These are phyloP conservation scores for Tonatia bakeri DNA, from an alignment of 2,113 vertebrate species.

Conservation along the genomic window DNA sequence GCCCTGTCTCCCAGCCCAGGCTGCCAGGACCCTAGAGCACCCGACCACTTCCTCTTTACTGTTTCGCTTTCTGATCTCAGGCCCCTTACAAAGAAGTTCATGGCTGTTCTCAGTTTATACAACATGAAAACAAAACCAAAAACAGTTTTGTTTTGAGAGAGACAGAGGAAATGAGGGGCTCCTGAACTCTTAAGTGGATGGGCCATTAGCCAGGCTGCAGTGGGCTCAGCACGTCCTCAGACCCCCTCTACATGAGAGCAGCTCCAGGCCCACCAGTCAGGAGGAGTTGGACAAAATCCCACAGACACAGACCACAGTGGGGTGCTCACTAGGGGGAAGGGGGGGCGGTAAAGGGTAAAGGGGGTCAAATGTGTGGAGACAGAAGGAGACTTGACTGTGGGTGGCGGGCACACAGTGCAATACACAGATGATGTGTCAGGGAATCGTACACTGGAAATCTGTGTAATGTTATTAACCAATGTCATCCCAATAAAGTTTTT, in stretches of 20 bases:
- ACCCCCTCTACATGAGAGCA: not conserved
- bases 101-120: not conserved
- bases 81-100: not conserved
- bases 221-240: not conserved
- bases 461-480: not conserved
- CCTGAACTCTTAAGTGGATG: not conserved
- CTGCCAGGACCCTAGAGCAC: too few species aligned
- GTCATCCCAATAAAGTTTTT: too few species aligned
- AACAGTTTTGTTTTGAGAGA: not conserved
- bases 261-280: not conserved
- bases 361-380: not conserved
- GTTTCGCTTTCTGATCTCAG: not conserved
- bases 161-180: not conserved
- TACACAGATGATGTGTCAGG: not conserved
- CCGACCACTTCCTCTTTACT: not conserved
- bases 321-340: too few species aligned
- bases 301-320: not conserved
- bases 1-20: too few species aligned
- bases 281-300: too few species aligned
- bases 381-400: not conserved
- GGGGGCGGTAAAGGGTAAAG: not conserved
- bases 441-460: not conserved
- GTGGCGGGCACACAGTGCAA: not conserved
- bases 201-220: accelerated
- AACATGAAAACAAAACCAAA: not conserved